Evolutionary conservation across 2,888 invertebrate species (phyloP), one percentile per base, ranked within the genome.

Genomic region (Dione vanillae): DNA sequence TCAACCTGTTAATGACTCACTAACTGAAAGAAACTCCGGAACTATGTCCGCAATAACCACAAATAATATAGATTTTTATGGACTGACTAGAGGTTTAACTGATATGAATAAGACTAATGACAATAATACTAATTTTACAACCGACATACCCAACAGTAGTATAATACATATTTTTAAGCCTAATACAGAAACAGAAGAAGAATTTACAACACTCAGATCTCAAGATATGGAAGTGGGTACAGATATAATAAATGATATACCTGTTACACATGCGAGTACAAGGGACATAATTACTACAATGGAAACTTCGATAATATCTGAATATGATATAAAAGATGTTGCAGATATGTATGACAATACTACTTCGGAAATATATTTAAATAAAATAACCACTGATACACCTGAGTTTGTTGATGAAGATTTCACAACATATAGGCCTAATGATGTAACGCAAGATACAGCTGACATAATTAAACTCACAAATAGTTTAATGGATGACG

Each of bases 1-100:
- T 82, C 85, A 85, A 85, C 86, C 88, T 89, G 90, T 88, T 89
- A 83, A 85, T 90, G 77, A 88, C 87, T 87, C 87, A 92, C 90
- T 93, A 92, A 92, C 91, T 78, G 92, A 91, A 87, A 88, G 84
- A 82, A 79, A 85, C 86, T 82, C 81, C 82, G 84, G 88, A 80
- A 81, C 78, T 76, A 79, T 81, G 76, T 80, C 82, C 66, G 72
- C 70, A 40, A 69, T 72, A 54, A 73, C 62, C 47, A 54, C 68
- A 41, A 54, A 70, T 47, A 67, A 75, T 69, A 64, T 70, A 78
- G 70, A 61, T 70, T 68, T 43, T 11, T 62, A 16, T 43, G 65
- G 16, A 37, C 35, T 52, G 37, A n/a, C 27, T 69, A 52, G 43
- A 27, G 45, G 27, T n/a, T 16, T 61, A 35, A 45, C 61, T 45